Evolutionary conservation across 2,797 vertebrate genomes (phyloP).

Genomic region (Acridotheres tristis): DNA sequence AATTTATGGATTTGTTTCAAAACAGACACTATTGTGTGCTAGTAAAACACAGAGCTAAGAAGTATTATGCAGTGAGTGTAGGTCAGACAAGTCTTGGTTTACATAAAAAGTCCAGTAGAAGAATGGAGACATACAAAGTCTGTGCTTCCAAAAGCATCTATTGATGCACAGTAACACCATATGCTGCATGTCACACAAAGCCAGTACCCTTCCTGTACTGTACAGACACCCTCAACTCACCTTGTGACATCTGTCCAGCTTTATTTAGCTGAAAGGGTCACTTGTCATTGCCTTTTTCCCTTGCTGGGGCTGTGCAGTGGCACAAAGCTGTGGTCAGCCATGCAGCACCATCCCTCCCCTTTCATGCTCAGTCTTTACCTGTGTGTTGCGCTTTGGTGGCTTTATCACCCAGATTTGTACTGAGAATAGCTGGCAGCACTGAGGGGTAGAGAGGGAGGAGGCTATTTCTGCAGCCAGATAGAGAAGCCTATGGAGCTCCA

Average conservation of each 20-base stretch:
- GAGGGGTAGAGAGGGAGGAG: not conserved
- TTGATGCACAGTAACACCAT: not conserved
- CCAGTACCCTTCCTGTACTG: fast-evolving
- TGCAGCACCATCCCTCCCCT: not conserved
- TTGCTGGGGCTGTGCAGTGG: not conserved
- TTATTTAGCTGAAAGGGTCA: not conserved
- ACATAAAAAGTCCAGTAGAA: not conserved
- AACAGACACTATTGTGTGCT: not conserved
- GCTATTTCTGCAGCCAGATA: not conserved
- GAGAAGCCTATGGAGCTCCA: not conserved
- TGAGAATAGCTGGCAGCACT: not conserved
- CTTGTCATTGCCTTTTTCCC: not conserved
- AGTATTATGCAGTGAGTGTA: not conserved
- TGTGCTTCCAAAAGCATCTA: not conserved
- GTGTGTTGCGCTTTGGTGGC: not conserved
- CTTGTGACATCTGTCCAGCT: not conserved
- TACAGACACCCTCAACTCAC: not conserved
- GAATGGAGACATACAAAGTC: not conserved
- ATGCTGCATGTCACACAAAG: not conserved
- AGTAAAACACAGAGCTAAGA: not conserved
- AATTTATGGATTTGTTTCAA: not conserved
- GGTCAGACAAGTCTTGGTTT: not conserved
- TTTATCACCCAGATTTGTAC: not conserved
- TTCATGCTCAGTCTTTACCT: not conserved
- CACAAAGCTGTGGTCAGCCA: not conserved